Evolutionary conservation across 2,797 vertebrate genomes (phyloP).

Genomic region (Pseudochaenichthys georgianus): DNA sequence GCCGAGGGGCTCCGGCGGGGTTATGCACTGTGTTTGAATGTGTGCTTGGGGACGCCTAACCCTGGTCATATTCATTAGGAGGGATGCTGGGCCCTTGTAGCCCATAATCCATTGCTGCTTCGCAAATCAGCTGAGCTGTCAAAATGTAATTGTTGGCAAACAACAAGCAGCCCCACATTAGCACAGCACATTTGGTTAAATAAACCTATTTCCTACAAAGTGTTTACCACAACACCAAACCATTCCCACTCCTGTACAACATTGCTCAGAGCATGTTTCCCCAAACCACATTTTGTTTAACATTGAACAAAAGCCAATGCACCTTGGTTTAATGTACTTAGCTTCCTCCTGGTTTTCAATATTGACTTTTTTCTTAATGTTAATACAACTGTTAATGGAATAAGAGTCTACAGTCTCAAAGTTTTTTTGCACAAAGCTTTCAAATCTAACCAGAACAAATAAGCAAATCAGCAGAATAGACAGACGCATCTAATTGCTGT

Average conservation of each 20-base stretch:
- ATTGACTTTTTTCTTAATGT: background rate
- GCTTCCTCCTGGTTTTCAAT: background rate
- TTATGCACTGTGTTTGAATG: conserved; percentile 18
- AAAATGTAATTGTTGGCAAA: conserved; percentile 37
- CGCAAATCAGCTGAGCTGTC: conserved; percentile 28
- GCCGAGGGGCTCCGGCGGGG: conserved; percentile 28
- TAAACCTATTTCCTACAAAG: conserved; percentile 12
- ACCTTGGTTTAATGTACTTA: too few species aligned
- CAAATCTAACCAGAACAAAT: conserved; percentile 55
- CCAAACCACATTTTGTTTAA: background rate
- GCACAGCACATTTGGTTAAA: conserved; percentile 27
- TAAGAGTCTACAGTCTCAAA: background rate
- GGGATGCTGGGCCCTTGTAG: conserved; percentile 26
- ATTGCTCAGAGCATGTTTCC: background rate
- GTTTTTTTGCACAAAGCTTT: conserved; percentile 33
- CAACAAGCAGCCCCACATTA: conserved; percentile 17
- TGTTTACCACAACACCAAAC: background rate
- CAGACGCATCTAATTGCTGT: conserved; percentile 61
- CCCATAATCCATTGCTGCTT: conserved; percentile 18
- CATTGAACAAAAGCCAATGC: background rate
- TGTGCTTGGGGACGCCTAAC: conserved; percentile 10
- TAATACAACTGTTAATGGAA: background rate
- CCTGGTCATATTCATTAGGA: conserved; percentile 44
- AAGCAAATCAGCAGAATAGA: conserved; percentile 60
- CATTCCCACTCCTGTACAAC: background rate